These are phyloP conservation scores for Presbytis comata DNA, from an alignment of 2,797 vertebrate genomes.

Conservation along the genomic window DNA sequence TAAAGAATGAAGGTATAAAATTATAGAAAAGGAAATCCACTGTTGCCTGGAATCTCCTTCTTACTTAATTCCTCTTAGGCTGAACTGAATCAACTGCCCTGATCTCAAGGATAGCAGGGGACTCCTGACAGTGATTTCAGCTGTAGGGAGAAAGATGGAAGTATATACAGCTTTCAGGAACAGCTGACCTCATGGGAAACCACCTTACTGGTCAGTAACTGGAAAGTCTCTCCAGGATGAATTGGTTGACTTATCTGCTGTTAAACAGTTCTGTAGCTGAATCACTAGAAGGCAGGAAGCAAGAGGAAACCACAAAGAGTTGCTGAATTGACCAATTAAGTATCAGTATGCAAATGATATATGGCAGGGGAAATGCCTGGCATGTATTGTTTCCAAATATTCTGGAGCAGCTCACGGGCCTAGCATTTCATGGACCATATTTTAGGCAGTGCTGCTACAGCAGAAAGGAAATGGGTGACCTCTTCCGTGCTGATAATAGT, in stretches of 20 bases:
- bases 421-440: not conserved
- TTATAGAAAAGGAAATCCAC: not conserved
- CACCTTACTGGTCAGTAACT: not conserved
- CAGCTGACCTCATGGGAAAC: not conserved
- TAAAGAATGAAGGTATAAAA: conserved; percentile 23
- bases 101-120: not conserved
- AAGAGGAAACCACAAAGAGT: not conserved
- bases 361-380: not conserved
- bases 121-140: not conserved
- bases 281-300: not conserved
- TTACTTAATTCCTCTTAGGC: not conserved
- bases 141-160: not conserved
- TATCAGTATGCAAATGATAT: not conserved
- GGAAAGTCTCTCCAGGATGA: not conserved
- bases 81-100: not conserved
- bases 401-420: not conserved
- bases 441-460: not conserved
- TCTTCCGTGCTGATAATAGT: not conserved
- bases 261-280: not conserved
- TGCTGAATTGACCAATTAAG: not conserved
- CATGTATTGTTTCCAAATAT: not conserved
- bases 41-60: conserved; percentile 7
- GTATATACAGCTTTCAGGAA: not conserved
- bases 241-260: not conserved
- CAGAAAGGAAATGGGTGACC: not conserved